phyloP scores from a whole-genome alignment of 2,888 invertebrate genomes.

The Apodemia zela region DNA sequence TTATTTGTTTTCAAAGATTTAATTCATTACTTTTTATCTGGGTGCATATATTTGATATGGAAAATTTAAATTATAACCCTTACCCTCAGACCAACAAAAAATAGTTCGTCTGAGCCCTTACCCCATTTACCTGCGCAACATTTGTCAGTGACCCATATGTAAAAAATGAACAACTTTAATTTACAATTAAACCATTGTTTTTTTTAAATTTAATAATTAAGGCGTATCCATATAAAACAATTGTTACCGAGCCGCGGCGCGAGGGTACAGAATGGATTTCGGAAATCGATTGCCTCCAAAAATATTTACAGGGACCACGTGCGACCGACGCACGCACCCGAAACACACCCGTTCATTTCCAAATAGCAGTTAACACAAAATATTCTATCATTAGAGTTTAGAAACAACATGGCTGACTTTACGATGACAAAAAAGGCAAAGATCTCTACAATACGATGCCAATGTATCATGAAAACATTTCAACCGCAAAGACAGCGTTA shows the following conservation, averaged over 20 bases:
- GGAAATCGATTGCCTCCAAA: conserved; percentile 80
- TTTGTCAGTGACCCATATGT: too few species aligned
- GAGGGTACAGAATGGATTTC: conserved; percentile 76
- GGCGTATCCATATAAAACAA: conserved; percentile 48
- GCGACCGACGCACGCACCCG: conserved; percentile 43
- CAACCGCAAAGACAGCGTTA: not conserved
- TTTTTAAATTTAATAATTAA: conserved; percentile 10
- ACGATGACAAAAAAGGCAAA: not conserved
- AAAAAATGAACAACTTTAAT: too few species aligned
- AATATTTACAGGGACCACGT: conserved; percentile 74
- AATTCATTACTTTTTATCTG: too few species aligned
- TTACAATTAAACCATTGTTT: too few species aligned
- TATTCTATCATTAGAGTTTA: not conserved
- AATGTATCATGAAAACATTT: not conserved
- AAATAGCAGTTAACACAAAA: conserved; percentile 25
- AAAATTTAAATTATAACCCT: too few species aligned
- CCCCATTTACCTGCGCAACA: too few species aligned
- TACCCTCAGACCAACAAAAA: too few species aligned
- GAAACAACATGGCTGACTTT: conserved; percentile 7
- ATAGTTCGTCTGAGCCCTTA: too few species aligned
- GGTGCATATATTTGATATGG: too few species aligned
- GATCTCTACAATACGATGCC: not conserved
- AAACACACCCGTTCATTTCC: conserved; percentile 29
- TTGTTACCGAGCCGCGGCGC: conserved; percentile 39
- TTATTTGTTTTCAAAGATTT: too few species aligned